These are phyloP conservation scores for Caradrina clavipalpis DNA, from an alignment of 2,888 invertebrate genomes.

Conservation along the genomic window DNA sequence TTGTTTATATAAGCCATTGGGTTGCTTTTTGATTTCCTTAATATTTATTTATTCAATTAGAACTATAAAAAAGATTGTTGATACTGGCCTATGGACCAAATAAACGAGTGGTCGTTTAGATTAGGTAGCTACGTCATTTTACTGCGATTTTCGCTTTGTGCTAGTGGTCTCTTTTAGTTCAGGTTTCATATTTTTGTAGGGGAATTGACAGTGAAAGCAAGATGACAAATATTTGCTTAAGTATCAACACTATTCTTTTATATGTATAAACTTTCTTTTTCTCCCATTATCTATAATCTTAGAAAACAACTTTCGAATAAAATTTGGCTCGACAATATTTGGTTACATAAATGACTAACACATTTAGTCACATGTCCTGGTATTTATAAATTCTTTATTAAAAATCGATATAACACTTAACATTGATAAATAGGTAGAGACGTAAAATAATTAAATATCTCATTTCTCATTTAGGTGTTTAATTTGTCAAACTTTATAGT, in stretches of 20 bases:
- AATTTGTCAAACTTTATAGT: slow-evolving; percentile 73
- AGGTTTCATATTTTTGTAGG: neutral
- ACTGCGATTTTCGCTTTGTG: neutral
- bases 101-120: neutral
- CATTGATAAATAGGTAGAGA: slow-evolving; percentile 69
- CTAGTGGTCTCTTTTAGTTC: neutral
- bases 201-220: neutral
- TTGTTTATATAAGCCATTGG: slow-evolving; percentile 28
- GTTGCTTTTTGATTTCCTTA: slow-evolving; percentile 9
- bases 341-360: slow-evolving; percentile 1
- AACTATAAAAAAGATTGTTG: neutral
- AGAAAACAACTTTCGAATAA: neutral
- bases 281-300: neutral
- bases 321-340: neutral
- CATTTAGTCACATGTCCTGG: slow-evolving; percentile 3
- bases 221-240: neutral
- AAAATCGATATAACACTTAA: slow-evolving; percentile 54
- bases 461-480: slow-evolving; percentile 67
- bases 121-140: neutral
- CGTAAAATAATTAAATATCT: slow-evolving; percentile 66
- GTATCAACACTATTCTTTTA: neutral
- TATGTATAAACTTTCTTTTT: slow-evolving; percentile 3
- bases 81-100: neutral
- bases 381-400: slow-evolving; percentile 35
- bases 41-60: slow-evolving; percentile 26